Percentiles rank a stretch among this genome's conserved stretches.
phyloP scores from a whole-genome alignment of 1,140 invertebrate species.

The Plectus sambesii region DNA sequence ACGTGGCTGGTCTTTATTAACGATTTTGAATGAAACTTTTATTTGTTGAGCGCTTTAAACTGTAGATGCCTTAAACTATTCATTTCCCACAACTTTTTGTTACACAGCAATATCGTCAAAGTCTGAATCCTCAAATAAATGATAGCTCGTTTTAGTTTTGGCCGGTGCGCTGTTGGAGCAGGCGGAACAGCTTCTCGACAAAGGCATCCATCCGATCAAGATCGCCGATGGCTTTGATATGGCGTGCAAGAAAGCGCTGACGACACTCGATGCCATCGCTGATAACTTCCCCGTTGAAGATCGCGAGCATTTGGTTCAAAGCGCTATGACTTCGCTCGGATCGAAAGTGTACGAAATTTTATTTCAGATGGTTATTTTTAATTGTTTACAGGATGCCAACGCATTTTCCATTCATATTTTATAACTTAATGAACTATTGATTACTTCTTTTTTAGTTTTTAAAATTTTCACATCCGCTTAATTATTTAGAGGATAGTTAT shows the following conservation, averaged over 20 bases:
- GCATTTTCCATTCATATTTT: slow-evolving; percentile 1
- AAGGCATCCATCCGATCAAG: slow-evolving; percentile 94
- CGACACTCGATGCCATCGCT: slow-evolving; percentile 74
- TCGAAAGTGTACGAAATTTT: slow-evolving; percentile 77
- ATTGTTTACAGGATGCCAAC: slow-evolving; percentile 36
- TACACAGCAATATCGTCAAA: neutral
- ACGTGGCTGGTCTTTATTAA: slow-evolving; percentile 8
- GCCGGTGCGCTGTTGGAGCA: slow-evolving; percentile 87
- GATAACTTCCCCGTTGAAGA: slow-evolving; percentile 79
- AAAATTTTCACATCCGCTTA: no score
- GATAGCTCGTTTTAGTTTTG: slow-evolving; percentile 58
- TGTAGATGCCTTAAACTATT: no score
- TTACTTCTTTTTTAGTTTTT: slow-evolving; percentile 11
- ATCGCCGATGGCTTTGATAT: slow-evolving; percentile 98
- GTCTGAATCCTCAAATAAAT: slow-evolving; percentile 22
- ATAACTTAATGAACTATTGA: neutral
- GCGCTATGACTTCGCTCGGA: slow-evolving; percentile 93
- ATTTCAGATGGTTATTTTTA: slow-evolving; percentile 17
- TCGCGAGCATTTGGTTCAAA: slow-evolving; percentile 74
- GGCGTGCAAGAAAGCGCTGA: slow-evolving; percentile 76
- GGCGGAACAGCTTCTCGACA: slow-evolving; percentile 78
- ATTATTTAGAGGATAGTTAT: no score
- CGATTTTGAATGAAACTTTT: slow-evolving; percentile 13
- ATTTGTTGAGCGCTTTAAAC: no score
- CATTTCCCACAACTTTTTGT: no score